Evolutionary conservation across 2,888 invertebrate genomes (phyloP).

Genomic region (Melanotus villosus): DNA sequence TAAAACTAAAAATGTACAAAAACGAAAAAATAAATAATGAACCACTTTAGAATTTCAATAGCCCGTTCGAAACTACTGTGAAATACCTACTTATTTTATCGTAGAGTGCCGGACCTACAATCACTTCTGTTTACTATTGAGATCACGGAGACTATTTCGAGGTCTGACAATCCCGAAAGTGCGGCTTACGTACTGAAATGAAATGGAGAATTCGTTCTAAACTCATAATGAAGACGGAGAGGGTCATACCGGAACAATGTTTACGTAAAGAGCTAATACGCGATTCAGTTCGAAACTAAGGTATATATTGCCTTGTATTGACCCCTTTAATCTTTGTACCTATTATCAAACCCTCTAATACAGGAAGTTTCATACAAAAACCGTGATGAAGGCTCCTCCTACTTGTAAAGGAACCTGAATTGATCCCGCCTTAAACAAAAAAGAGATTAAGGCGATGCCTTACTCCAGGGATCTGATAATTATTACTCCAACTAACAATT

Average conservation of each 20-base stretch:
- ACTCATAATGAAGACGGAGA: constrained; percentile 16
- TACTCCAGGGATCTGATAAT: constrained; percentile 11
- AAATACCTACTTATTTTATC: constrained; percentile 23
- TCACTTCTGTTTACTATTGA: constrained; percentile 34
- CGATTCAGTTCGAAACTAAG: background rate
- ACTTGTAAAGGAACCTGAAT: constrained; percentile 13
- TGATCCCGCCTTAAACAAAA: constrained; percentile 32
- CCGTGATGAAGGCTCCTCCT: constrained; percentile 27
- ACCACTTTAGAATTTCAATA: constrained; percentile 24
- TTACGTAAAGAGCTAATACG: background rate
- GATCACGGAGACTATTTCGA: constrained; percentile 36
- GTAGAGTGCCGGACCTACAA: constrained; percentile 11
- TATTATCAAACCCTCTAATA: constrained; percentile 40
- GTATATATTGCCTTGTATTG: constrained; percentile 39
- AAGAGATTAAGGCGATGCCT: constrained; percentile 21
- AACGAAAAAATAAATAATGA: constrained; percentile 11
- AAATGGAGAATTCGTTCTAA: constrained; percentile 2
- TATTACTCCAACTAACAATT: background rate
- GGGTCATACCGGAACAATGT: constrained; percentile 10
- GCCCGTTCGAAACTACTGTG: constrained; percentile 21
- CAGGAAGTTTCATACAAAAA: constrained; percentile 35
- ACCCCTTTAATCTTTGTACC: constrained; percentile 39
- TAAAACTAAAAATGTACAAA: too few relatives aligned
- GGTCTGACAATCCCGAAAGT: constrained; percentile 11
- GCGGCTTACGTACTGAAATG: constrained; percentile 12